Percentiles rank a stretch among this genome's conserved stretches.
Evolutionary conservation across 2,888 invertebrate genomes (phyloP).

Genomic region (Lithosia quadra): DNA sequence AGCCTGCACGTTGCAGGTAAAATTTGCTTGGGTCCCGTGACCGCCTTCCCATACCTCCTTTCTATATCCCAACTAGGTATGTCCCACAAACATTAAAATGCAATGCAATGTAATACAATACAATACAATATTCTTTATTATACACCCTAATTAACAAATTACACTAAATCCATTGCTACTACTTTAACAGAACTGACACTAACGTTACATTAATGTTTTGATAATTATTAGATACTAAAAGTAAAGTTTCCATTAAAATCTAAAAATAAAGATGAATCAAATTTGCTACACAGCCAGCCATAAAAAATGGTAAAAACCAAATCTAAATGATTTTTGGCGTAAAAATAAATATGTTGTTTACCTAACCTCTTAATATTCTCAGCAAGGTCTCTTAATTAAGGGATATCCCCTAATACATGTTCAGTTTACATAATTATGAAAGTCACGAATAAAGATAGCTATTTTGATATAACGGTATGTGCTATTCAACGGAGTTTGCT

Average conservation of each 20-base stretch:
- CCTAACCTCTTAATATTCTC: neutral
- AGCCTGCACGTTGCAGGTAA: too few relatives aligned
- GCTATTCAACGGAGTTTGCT: neutral
- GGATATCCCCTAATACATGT: neutral
- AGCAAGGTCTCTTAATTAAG: neutral
- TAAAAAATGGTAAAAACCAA: neutral
- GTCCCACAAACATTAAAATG: too few relatives aligned
- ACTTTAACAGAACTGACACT: neutral
- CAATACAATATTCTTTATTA: too few relatives aligned
- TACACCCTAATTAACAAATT: too few relatives aligned
- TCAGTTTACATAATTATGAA: neutral
- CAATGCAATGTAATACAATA: too few relatives aligned
- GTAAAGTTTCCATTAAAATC: neutral
- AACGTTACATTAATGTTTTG: neutral
- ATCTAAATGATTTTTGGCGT: neutral
- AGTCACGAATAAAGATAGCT: neutral
- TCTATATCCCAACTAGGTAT: too few relatives aligned
- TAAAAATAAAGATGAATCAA: conserved; percentile 1
- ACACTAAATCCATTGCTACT: neutral
- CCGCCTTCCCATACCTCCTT: too few relatives aligned
- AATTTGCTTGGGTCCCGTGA: too few relatives aligned
- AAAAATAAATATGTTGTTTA: neutral
- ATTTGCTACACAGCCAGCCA: neutral
- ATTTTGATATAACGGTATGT: neutral
- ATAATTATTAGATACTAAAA: neutral